Conservation (phyloP, 2,113 vertebrate genomes). For the Gallinago jamesoni region DNA sequence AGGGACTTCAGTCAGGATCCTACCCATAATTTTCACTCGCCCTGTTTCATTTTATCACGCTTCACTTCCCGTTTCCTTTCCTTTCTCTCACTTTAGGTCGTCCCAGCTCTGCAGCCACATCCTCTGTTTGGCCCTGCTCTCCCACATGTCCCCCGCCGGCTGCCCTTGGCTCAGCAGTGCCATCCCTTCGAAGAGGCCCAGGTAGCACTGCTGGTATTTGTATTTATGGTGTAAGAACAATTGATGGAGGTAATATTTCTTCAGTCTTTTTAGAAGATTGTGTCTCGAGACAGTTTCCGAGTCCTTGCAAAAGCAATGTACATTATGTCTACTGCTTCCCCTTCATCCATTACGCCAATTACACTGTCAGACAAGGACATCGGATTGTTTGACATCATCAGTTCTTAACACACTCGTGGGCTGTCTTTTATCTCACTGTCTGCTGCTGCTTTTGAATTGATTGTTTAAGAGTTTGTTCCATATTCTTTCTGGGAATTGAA, state of each 20-base stretch:
- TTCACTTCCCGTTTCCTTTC: neutral
- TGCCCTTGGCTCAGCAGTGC: neutral
- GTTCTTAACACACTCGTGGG: neutral
- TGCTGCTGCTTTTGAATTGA: constrained; percentile 27
- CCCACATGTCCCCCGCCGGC: neutral
- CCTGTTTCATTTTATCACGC: neutral
- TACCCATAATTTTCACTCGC: neutral
- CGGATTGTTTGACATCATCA: constrained; percentile 30
- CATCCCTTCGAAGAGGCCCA: neutral
- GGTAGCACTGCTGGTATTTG: neutral
- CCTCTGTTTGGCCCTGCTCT: neutral
- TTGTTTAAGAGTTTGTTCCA: constrained; percentile 14
- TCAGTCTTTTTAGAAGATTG: neutral
- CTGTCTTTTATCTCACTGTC: constrained; percentile 25
- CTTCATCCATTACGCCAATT: constrained; percentile 54
- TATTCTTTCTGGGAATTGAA: constrained; percentile 37
- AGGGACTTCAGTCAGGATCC: neutral
- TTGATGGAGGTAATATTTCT: constrained; percentile 15
- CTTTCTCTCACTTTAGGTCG: neutral
- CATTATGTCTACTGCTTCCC: neutral
- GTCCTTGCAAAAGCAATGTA: neutral
- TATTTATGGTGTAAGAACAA: neutral
- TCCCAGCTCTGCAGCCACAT: neutral
- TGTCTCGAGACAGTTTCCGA: neutral
- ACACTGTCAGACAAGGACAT: constrained; percentile 20